phyloP scores from a whole-genome alignment of 2,797 vertebrate species.

The Denticeps clupeoides region DNA sequence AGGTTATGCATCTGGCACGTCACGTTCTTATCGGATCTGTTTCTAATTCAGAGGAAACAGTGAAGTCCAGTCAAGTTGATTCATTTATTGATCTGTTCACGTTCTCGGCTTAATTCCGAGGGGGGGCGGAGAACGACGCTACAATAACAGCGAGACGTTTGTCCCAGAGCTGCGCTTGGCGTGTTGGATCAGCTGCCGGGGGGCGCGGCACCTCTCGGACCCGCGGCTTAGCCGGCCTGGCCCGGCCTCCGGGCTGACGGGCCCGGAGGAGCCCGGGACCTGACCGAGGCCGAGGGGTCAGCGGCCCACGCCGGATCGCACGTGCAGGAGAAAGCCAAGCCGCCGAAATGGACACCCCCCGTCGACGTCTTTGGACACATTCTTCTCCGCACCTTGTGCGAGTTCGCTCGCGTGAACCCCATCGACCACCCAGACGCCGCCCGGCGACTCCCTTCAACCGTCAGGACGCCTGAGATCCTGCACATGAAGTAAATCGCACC shows the following conservation, averaged over 20 bases:
- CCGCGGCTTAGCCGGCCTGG: too few species aligned
- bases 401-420: conserved; percentile 28
- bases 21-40: too few species aligned
- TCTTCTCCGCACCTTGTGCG: conserved; percentile 24
- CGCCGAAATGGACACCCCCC: too few species aligned
- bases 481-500: too few species aligned
- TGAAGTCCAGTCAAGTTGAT: background rate
- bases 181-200: conserved; percentile 37
- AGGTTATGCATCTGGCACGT: too few species aligned
- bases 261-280: conserved; percentile 34
- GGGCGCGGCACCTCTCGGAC: conserved; percentile 9
- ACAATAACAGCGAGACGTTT: conserved; percentile 28
- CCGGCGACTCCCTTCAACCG: too few species aligned
- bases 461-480: conserved; percentile 4
- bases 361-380: conserved; percentile 22
- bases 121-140: conserved; percentile 9
- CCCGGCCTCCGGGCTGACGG: conserved; percentile 23
- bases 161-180: conserved; percentile 7
- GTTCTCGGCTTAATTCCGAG: conserved; percentile 15
- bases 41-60: too few species aligned
- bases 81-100: conserved; percentile 1
- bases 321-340: conserved; percentile 19
- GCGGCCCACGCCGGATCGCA: conserved; percentile 49
- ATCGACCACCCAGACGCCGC: conserved; percentile 35
- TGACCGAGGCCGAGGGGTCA: conserved; percentile 20